Evolutionary conservation across 2,888 invertebrate genomes (phyloP).

Genomic region (Amaurobius ferox): DNA sequence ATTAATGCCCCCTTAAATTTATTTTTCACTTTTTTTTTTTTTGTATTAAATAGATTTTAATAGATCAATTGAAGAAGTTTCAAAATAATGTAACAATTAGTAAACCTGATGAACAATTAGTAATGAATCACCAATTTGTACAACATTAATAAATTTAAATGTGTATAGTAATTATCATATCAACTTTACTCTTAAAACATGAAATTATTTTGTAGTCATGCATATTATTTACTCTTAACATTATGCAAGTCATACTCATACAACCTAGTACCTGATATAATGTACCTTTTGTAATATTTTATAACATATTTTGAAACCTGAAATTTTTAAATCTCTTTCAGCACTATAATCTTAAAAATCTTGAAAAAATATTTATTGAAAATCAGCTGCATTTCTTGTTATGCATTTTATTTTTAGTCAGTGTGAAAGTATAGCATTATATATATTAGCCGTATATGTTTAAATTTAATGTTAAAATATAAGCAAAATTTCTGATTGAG

Average conservation of each 20-base stretch:
- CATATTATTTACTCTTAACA: not conserved
- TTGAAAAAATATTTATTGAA: not conserved
- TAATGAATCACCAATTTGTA: too few relatives aligned
- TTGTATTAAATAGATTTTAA: too few relatives aligned
- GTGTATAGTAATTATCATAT: not conserved
- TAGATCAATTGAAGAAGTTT: too few relatives aligned
- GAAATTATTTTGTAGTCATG: not conserved
- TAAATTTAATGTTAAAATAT: too few relatives aligned
- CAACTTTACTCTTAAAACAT: not conserved
- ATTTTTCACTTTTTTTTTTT: too few relatives aligned
- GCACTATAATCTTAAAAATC: constrained; percentile 2
- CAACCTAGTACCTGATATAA: constrained; percentile 49
- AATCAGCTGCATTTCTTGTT: not conserved
- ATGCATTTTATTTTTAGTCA: not conserved
- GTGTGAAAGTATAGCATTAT: not conserved
- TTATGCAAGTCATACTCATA: constrained; percentile 2
- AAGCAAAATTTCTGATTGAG: too few relatives aligned
- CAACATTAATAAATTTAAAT: not conserved
- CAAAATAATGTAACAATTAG: too few relatives aligned
- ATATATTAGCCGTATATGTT: too few relatives aligned
- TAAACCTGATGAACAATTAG: too few relatives aligned
- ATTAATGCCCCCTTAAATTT: too few relatives aligned
- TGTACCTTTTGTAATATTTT: constrained; percentile 59
- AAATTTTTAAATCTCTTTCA: constrained; percentile 30
- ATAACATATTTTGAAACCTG: constrained; percentile 53